These are phyloP conservation scores for Sisyra terminalis DNA, from an alignment of 2,888 invertebrate species.

Conservation along the genomic window DNA sequence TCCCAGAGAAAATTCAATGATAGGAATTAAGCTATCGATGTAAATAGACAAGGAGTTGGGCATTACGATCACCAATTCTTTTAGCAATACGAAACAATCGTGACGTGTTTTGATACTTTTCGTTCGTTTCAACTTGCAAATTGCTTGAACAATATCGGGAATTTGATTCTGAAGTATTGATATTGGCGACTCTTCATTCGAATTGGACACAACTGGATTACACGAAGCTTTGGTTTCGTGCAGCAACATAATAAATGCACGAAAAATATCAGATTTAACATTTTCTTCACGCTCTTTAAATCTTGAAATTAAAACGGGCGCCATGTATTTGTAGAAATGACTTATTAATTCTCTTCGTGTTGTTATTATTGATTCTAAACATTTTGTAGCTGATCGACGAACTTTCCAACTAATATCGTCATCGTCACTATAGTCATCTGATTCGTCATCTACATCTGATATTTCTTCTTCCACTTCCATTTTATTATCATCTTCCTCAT, in stretches of 20 bases:
- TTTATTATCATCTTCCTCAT: constrained; percentile 48
- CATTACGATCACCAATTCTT: constrained; percentile 75
- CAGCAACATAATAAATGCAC: constrained; percentile 85
- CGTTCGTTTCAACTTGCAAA: constrained; percentile 72
- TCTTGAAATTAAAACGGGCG: constrained; percentile 78
- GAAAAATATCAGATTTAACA: constrained; percentile 95
- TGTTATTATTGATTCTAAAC: constrained; percentile 85
- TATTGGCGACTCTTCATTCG: constrained; percentile 50
- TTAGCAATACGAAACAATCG: constrained; percentile 78
- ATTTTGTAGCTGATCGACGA: constrained; percentile 91
- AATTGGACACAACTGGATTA: constrained; percentile 37
- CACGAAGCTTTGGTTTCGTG: constrained; percentile 69
- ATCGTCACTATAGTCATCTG: constrained; percentile 96
- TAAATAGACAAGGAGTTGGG: constrained; percentile 79
- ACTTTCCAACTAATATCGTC: constrained; percentile 99
- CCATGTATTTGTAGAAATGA: constrained; percentile 76
- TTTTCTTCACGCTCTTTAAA: constrained; percentile 99
- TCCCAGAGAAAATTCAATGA: constrained; percentile 71
- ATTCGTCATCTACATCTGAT: constrained; percentile 60
- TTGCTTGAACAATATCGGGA: constrained; percentile 64
- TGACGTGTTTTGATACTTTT: constrained; percentile 80
- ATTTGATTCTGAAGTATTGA: constrained; percentile 41
- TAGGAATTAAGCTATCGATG: constrained; percentile 70
- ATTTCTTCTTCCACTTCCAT: constrained; percentile 50
- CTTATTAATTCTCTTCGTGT: constrained; percentile 82